These are phyloP conservation scores for Hydrotaea cyrtoneurina DNA, from an alignment of 2,888 invertebrate genomes.

Conservation along the genomic window DNA sequence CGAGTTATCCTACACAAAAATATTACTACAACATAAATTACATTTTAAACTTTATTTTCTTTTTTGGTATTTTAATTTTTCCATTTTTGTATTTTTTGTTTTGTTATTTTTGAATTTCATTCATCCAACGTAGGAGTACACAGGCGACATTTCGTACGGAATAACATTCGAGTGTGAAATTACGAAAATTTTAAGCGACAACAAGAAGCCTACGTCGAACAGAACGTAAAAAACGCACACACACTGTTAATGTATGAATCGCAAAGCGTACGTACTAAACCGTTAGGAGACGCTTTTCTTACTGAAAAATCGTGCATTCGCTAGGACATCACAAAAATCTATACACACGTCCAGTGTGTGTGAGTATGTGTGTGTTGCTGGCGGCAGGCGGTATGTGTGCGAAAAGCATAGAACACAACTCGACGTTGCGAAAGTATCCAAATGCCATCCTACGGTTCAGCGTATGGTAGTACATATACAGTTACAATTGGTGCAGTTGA, in stretches of 20 bases:
- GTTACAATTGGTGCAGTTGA: slow-evolving; percentile 54
- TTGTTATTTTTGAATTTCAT: background rate
- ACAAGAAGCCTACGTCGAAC: slow-evolving; percentile 48
- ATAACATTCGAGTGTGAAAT: background rate
- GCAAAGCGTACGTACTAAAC: slow-evolving; percentile 81
- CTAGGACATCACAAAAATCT: slow-evolving; percentile 60
- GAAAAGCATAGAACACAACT: slow-evolving; percentile 55
- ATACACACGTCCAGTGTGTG: background rate
- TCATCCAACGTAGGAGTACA: slow-evolving; percentile 25
- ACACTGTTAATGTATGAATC: slow-evolving; percentile 73
- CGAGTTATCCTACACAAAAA: too few relatives aligned
- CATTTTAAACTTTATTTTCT: background rate
- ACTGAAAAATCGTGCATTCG: slow-evolving; percentile 79
- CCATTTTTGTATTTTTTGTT: background rate
- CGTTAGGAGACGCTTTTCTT: slow-evolving; percentile 82
- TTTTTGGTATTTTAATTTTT: background rate
- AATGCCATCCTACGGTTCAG: slow-evolving; percentile 33
- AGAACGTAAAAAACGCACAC: slow-evolving; percentile 47
- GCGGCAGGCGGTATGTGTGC: background rate
- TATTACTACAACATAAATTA: background rate
- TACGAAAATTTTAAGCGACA: slow-evolving; percentile 33
- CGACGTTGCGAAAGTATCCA: slow-evolving; percentile 23
- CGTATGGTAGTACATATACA: slow-evolving; percentile 46
- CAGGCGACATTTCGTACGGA: slow-evolving; percentile 40
- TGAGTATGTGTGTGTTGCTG: slow-evolving; percentile 30